Conservation (phyloP, 2,113 vertebrate species). For the Rhineura floridana region DNA sequence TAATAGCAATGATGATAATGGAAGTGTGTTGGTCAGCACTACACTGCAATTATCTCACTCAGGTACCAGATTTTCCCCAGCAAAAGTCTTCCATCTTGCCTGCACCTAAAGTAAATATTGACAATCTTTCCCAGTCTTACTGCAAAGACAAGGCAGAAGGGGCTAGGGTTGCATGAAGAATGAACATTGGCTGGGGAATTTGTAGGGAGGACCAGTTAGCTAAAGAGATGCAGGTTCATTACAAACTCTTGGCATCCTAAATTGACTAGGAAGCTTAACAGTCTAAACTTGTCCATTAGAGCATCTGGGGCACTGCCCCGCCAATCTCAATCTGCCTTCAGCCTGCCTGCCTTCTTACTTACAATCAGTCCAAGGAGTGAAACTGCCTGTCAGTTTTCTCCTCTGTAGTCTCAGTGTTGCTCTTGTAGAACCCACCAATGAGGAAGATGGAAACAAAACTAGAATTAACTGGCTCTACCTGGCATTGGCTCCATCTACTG, state of each 20-base stretch:
- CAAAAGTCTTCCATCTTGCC: background rate
- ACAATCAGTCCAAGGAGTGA: no score
- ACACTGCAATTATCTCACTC: background rate
- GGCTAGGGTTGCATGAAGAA: background rate
- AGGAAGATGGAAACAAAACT: no score
- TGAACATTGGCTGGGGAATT: accelerated
- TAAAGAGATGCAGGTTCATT: background rate
- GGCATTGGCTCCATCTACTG: no score
- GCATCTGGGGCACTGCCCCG: no score
- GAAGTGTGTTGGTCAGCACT: no score
- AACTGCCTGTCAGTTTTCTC: no score
- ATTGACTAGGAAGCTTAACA: background rate
- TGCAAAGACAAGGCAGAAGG: background rate
- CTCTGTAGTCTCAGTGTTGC: no score
- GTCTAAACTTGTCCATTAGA: no score
- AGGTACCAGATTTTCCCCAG: background rate
- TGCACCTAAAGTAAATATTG: background rate
- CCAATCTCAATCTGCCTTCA: no score
- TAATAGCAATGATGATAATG: background rate
- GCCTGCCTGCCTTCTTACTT: no score
- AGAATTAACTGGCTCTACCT: no score
- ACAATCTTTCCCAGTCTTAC: background rate
- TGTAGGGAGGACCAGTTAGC: background rate
- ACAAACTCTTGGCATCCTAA: accelerated
- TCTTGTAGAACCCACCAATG: no score